phyloP scores from a whole-genome alignment of 2,888 invertebrate species.

The Epirrhoe alternata region DNA sequence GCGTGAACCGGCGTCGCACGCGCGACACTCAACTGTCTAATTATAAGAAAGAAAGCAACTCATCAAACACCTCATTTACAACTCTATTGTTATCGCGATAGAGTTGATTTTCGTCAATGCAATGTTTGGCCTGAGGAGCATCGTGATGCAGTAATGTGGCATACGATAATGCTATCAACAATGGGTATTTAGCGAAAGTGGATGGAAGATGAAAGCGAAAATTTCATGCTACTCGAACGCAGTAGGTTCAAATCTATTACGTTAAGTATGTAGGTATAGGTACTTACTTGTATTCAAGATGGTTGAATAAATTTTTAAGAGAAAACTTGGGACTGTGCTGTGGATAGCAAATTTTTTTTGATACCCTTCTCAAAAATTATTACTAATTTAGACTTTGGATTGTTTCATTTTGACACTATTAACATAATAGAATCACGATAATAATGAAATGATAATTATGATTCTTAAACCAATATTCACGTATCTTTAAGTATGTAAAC shows the following conservation, averaged over 20 bases:
- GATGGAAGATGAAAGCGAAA: slow-evolving; percentile 52
- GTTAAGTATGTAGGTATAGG: slow-evolving; percentile 17
- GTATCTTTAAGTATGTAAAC: too few relatives aligned
- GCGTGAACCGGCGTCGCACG: slow-evolving; percentile 45
- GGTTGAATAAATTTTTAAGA: slow-evolving; percentile 10
- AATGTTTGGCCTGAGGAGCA: slow-evolving; percentile 42
- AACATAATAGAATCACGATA: too few relatives aligned
- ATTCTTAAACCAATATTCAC: too few relatives aligned
- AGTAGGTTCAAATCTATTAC: slow-evolving; percentile 33
- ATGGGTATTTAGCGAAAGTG: slow-evolving; percentile 57
- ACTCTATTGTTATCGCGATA: slow-evolving; percentile 23
- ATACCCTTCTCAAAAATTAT: not conserved
- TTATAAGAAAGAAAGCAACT: slow-evolving; percentile 53
- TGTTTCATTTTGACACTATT: too few relatives aligned
- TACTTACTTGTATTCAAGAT: not conserved
- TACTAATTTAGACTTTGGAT: not conserved
- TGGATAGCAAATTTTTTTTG: not conserved
- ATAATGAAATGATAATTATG: too few relatives aligned
- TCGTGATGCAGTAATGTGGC: slow-evolving; percentile 46
- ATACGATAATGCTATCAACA: slow-evolving; percentile 51
- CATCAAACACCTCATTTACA: slow-evolving; percentile 29
- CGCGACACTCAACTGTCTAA: slow-evolving; percentile 53
- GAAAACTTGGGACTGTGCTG: slow-evolving; percentile 1
- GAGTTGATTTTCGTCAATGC: slow-evolving; percentile 25
- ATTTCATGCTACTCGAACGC: slow-evolving; percentile 44